Evolutionary conservation across 2,797 vertebrate species (phyloP), one percentile per base, ranked within the genome.

Genomic region (Erethizon dorsatum): DNA sequence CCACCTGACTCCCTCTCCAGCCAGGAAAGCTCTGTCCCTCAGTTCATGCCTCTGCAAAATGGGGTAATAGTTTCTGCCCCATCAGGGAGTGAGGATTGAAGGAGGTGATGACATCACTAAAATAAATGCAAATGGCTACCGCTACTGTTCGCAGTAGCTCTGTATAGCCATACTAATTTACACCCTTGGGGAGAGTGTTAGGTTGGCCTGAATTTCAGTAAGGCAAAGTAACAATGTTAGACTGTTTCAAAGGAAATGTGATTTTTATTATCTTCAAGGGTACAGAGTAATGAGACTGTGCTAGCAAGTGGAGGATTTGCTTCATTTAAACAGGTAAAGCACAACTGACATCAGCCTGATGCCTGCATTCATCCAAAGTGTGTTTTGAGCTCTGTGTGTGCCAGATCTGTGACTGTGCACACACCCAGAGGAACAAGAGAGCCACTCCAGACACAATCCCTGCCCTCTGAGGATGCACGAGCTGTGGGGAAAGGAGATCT

Each of bases 241-340:
- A 91, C 2, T 67, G 56, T 87, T 61, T 89, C 28, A 52, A 59
- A 85, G 67, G 73, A 95, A 82, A 85, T 10, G 56, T 82, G 82
- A 31, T 50, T 93, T 90, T 84, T n/a, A 22, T 59, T 65, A 75
- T 94, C 94, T 86, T 94, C 83, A 82, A 59, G 61, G 47, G n/a
- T 6, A 37, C 37, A 75, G 65, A 80, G 67, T 67, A 65, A 88
- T 15, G 80, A 69, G 83, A 78, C 75, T 57, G 2, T 50, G n/a
- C 59, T 17, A 31, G 18, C 3, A 90, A 50, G 71, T 57, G 2
- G 84, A 54, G 54, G n/a, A 45, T 28, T 22, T 6, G 33, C 22
- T 89, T 94, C 61, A 77, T 73, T 91, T 78, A 61, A 96, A 77
- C n/a, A 77, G 83, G 65, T 73, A n/a, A 90, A 57, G 56, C 69